Base-by-base conservation (phyloP, 2,113 vertebrate species). In the Eulemur rufifrons region DNA sequence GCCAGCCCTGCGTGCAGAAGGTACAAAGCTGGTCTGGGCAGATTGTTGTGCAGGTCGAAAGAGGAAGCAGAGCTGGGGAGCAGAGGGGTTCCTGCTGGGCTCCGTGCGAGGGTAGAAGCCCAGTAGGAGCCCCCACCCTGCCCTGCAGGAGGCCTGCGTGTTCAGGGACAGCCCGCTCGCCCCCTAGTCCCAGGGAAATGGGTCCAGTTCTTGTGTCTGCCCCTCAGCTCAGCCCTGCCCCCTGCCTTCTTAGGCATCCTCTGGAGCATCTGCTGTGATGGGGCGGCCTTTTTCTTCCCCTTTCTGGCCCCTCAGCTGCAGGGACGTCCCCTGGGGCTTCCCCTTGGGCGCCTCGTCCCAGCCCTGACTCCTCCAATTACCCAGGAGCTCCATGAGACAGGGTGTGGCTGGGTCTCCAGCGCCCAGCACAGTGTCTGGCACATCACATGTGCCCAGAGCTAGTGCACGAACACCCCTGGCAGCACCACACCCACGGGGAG, bases 321-420 rank as follows among this genome's bases (percentile, higher is more conserved):
- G 64, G 47, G 39, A 64, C 0, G 15, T 56, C 73, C 39, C 21
- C 8, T 74, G 71, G 61, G 52, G 52, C 12, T 11, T 25, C 34
- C 37, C 9, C 6, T 18, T 5, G 42, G 20, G 34, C 0, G 0
- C 17, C 45, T 45, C 37, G 1, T 37, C n/a, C 86, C 45, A 63
- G 25, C 17, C 88, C 66, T 21, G 32, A 14, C 50, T 45, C 11
- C 63, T 71, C 29, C 1, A 17, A 6, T 3, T 15, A 11, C 23
- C 23, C 2, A 0, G 12, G 56, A 66, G 37, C 18, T 27, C 13
- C 27, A 7, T 12, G 64, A 45, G 21, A n/a, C 14, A 23, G 47
- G 69, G 63, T 6, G 47, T 13, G 37, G 47, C 52, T 4, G 50
- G n/a, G 61, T 61, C 6, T 0, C 23, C 4, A 25, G 52, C 3